Evolutionary conservation across 2,888 invertebrate genomes (phyloP), one percentile per base, ranked within the genome.

Genomic region (Odontocolon sp.): DNA sequence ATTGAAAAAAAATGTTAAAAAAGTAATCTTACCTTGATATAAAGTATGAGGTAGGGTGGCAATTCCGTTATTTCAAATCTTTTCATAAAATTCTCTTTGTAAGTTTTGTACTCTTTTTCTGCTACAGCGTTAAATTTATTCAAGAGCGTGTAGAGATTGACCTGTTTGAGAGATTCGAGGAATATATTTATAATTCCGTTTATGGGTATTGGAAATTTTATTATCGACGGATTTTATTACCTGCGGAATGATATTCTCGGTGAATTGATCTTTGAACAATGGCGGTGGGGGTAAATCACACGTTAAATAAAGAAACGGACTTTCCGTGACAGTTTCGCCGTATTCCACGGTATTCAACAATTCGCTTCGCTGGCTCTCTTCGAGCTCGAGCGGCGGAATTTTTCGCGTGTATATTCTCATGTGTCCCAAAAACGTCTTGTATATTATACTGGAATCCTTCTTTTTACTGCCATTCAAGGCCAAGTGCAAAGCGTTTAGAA

Each of bases 161-260:
- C 97, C 95, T 96, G 89, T 28, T 92, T n/a, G n/a, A n/a, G n/a
- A n/a, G 28, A 56, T 28, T 18, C 11, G n/a, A 28, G 16, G 56
- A 50, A 14, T n/a, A 16, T 9, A 45, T 40, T 8, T 16, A 59
- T 40, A 33, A 6, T 9, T 3, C 2, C n/a, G 9, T 52, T 1
- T n/a, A 4, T 57, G 5, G 18, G 45, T 11, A n/a, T 16, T 8
- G 14, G 28, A 23, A 11, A 61, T 42, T 11, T 9, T 45, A 31
- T 47, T 14, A 40, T 57, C 9, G 1, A 3, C 6, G 2, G 1
- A 59, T 72, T 85, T n/a, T n/a, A n/a, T n/a, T 85, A 96, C 97
- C 93, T 99, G 99, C 50, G 99, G 99, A 88, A 99, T 99, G 83
- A 99, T 99, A 91, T 99, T 99, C 92, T 99, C 99, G 80, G 97